These are phyloP conservation scores for Gadopsis bispinosus DNA, from an alignment of 2,797 vertebrate genomes.

Conservation along the genomic window DNA sequence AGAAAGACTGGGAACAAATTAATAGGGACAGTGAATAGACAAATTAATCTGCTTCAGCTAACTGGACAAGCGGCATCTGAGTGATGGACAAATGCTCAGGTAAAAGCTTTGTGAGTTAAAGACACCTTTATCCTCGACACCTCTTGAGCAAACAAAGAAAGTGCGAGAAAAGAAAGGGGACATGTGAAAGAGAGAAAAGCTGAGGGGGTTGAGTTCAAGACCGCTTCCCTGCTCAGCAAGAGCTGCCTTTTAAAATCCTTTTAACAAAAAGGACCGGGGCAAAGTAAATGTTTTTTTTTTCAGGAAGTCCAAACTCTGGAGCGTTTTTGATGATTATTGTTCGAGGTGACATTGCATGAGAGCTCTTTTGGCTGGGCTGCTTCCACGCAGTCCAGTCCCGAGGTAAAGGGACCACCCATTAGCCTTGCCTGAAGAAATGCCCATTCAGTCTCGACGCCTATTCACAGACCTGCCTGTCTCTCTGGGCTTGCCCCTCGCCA, in stretches of 20 bases:
- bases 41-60: conserved; percentile 41
- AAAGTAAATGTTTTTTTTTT: conserved; percentile 71
- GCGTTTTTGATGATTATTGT: conserved; percentile 80
- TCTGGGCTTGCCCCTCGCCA: conserved; percentile 60
- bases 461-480: conserved; percentile 80
- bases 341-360: conserved; percentile 82
- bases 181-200: conserved; percentile 58
- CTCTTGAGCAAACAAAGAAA: conserved; percentile 72
- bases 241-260: conserved; percentile 69
- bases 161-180: conserved; percentile 47
- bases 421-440: conserved; percentile 76
- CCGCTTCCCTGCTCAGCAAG: conserved; percentile 67
- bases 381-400: conserved; percentile 71
- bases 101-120: conserved; percentile 61
- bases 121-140: conserved; percentile 65
- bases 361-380: conserved; percentile 75
- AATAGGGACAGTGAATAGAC: conserved; percentile 31
- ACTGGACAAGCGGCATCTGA: conserved; percentile 52
- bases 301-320: conserved; percentile 77
- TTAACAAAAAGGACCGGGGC: conserved; percentile 65
- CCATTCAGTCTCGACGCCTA: conserved; percentile 78
- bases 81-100: conserved; percentile 66
- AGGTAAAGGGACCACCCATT: conserved; percentile 83
- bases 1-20: conserved; percentile 28
- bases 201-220: conserved; percentile 62